Conservation (phyloP, 1,140 invertebrate genomes). For the Pseudomyrmex cubaensis region DNA sequence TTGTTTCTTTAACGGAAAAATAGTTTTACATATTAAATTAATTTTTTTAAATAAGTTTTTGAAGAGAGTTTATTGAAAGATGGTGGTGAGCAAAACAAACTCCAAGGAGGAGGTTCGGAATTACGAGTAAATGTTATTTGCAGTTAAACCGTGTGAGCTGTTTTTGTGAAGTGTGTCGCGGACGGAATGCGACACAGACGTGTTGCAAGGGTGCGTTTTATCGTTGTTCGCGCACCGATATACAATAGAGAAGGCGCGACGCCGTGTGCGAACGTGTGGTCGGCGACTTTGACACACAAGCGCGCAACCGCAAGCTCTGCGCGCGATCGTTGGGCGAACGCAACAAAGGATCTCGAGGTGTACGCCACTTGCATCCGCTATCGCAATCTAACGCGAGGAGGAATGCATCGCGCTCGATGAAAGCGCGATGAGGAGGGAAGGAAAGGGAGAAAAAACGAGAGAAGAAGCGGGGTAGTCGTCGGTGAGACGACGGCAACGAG, state of each 20-base stretch:
- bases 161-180: background rate
- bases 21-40: no score
- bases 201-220: background rate
- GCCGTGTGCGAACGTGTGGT: background rate
- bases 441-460: background rate
- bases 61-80: no score
- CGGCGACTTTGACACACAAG: conserved; percentile 40
- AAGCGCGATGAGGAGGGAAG: conserved; percentile 6
- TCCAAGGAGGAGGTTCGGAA: no score
- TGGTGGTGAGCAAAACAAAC: no score
- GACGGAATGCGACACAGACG: background rate
- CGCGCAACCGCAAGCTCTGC: conserved; percentile 12
- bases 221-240: background rate
- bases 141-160: background rate
- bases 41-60: no score
- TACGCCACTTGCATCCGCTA: conserved; percentile 59
- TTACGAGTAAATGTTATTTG: no score
- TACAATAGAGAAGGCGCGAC: background rate
- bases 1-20: no score
- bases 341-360: conserved; percentile 57
- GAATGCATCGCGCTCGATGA: conserved; percentile 45
- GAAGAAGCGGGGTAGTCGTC: conserved; percentile 23
- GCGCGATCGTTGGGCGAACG: conserved; percentile 48
- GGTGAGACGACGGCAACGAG: conserved; percentile 24
- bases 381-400: conserved; percentile 62